Evolutionary conservation across 2,888 invertebrate genomes (phyloP), one percentile per base, ranked within the genome.

Genomic region (Dysmachus trigonus): DNA sequence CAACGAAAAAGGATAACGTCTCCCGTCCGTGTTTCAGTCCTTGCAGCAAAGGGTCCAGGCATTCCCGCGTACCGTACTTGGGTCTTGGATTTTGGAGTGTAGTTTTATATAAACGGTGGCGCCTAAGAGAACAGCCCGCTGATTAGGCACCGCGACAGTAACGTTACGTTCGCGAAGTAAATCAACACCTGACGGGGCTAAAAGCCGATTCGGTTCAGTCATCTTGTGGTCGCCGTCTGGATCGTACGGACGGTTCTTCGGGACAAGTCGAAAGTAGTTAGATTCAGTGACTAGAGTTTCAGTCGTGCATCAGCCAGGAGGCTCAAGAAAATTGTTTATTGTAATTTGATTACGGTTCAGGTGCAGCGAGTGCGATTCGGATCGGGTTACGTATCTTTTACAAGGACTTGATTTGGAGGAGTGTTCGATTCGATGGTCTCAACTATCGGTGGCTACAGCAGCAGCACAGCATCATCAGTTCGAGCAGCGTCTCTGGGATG

Each of bases 161-260:
- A 4, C 27, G 47, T 47, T 47, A 41, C 30, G 47, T 41, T 47
- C 22, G 77, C 47, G 47, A 35, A 77, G 77, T 77, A 77, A 77
- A 81, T 81, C 81, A 81, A 81, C 81, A 81, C 81, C 81, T 81
- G 81, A 81, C 81, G 81, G 33, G 62, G n/a, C n/a, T 35, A 31
- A 81, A 62, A 81, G 81, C 53, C 53, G 53, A 53, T 53, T 53
- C 81, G 18, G 18, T 33, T 30, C 81, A 81, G 81, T 81, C 53
- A 53, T 31, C 53, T 81, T 81, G 22, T 53, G 62, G 51, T 53
- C 81, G 81, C 30, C 33, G 33, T 33, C 33, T 33, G 30, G 35
- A 33, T 81, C 18, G 33, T 53, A 31, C 62, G 53, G 35, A 10
- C 27, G 18, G 18, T 31, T 53, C 47, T 76, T 30, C n/a, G 77